phyloP scores from a whole-genome alignment of 2,797 vertebrate species.

The Zenarchopterus dispar region DNA sequence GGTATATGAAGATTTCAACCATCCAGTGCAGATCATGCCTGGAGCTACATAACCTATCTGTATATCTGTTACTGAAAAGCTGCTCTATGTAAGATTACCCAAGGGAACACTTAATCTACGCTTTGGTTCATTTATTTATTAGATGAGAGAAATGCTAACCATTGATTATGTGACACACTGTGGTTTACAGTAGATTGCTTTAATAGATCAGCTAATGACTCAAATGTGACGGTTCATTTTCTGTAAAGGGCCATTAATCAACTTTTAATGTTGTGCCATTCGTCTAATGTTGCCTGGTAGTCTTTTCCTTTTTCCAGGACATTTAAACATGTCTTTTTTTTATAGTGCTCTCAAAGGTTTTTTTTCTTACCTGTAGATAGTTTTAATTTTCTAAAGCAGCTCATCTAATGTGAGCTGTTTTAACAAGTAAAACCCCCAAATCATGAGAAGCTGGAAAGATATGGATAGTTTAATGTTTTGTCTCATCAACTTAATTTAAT shows the following conservation, averaged over 20 bases:
- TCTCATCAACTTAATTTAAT: no score
- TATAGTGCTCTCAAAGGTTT: neutral
- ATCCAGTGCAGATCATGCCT: constrained; percentile 3
- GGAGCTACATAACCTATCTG: constrained; percentile 32
- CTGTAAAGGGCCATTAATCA: constrained; percentile 5
- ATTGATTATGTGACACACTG: constrained; percentile 37
- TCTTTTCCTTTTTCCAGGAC: neutral
- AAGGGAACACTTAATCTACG: constrained; percentile 41
- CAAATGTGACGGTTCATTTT: constrained; percentile 14
- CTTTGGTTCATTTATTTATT: constrained; percentile 23
- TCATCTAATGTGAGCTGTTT: constrained; percentile 6
- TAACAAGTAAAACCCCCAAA: no score
- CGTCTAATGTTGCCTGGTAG: constrained; percentile 1
- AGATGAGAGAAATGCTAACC: constrained; percentile 11
- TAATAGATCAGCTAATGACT: constrained; percentile 31
- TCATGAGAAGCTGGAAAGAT: no score
- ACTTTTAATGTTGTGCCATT: constrained; percentile 3
- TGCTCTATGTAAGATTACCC: constrained; percentile 4
- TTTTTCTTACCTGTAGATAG: constrained; percentile 22
- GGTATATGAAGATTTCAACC: constrained; percentile 21
- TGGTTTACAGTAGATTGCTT: constrained; percentile 17
- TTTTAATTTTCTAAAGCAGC: constrained; percentile 7
- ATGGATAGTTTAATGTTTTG: no score
- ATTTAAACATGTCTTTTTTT: neutral
- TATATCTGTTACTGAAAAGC: constrained; percentile 16